Percentiles rank a stretch among this genome's conserved stretches.
Conservation (phyloP, 2,888 invertebrate genomes). For the Lampropteryx suffumata region DNA sequence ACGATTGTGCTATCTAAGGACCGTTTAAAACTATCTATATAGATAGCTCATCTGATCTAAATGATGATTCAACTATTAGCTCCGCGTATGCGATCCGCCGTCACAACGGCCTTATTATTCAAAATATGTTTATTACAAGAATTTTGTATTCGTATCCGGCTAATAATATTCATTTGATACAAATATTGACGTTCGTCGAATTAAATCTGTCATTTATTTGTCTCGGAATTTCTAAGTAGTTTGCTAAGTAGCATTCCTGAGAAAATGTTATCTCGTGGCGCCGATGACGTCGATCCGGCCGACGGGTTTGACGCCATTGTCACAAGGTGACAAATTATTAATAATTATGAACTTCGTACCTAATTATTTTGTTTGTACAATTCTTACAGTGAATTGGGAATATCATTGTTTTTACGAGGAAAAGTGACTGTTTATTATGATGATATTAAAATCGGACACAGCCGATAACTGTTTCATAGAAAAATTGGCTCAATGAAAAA, state of each 20-base stretch:
- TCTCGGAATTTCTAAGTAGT: conserved; percentile 41
- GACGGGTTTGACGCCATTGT: conserved; percentile 28
- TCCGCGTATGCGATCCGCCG: background rate
- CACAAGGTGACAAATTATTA: conserved; percentile 25
- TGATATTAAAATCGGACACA: background rate
- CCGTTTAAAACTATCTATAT: too few relatives aligned
- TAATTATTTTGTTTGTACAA: conserved; percentile 25
- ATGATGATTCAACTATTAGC: background rate
- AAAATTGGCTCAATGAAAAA: background rate
- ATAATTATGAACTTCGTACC: conserved; percentile 19
- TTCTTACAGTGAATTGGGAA: conserved; percentile 23
- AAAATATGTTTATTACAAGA: conserved; percentile 44
- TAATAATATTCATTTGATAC: conserved; percentile 41
- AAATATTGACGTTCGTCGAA: conserved; percentile 51
- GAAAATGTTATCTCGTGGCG: conserved; percentile 44
- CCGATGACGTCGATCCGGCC: conserved; percentile 39
- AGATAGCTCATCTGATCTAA: too few relatives aligned
- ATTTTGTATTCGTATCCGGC: conserved; percentile 48
- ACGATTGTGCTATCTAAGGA: too few relatives aligned
- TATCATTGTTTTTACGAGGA: conserved; percentile 6
- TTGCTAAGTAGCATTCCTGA: conserved; percentile 50
- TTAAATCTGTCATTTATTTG: conserved; percentile 43
- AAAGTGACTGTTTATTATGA: conserved; percentile 8
- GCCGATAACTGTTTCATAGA: background rate
- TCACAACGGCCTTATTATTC: conserved; percentile 44